A percentile compares a stretch with the other conserved stretches of the same genome.
phyloP scores from a whole-genome alignment of 1,140 invertebrate species.

The Parasteatoda tepidariorum region DNA sequence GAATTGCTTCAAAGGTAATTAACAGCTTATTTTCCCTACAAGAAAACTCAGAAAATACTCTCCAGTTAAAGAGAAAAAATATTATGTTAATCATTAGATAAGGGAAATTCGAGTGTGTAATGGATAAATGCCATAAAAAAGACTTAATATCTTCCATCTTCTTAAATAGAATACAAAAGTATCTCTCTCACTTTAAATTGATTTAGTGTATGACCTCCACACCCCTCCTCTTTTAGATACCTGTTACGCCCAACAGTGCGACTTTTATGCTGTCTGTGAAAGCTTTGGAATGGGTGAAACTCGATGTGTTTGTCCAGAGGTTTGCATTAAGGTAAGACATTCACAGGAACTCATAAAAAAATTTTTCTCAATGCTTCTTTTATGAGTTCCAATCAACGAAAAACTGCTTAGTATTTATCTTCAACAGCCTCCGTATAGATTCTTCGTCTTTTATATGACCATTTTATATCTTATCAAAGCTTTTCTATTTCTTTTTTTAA shows the following conservation, averaged over 20 bases:
- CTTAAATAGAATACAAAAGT: not conserved
- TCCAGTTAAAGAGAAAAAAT: no score
- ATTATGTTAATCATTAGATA: no score
- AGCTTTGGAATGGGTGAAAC: slow-evolving; percentile 81
- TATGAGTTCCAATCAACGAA: not conserved
- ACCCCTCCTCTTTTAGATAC: slow-evolving; percentile 76
- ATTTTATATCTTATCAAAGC: no score
- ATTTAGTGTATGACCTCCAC: not conserved
- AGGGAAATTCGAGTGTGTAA: no score
- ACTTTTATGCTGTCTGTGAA: slow-evolving; percentile 85
- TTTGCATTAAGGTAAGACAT: slow-evolving; percentile 57
- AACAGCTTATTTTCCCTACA: no score
- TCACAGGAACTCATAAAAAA: not conserved
- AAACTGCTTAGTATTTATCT: not conserved
- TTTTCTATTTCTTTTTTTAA: no score
- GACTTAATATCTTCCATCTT: no score
- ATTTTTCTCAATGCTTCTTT: not conserved
- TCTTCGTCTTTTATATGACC: no score
- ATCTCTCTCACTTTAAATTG: not conserved
- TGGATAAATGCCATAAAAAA: no score
- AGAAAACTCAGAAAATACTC: no score
- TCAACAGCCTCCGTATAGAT: not conserved
- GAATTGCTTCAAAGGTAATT: no score
- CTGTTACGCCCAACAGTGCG: slow-evolving; percentile 87
- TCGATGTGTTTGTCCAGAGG: slow-evolving; percentile 75